phyloP scores from a whole-genome alignment of 2,888 invertebrate species.

The Diarsia brunnea region DNA sequence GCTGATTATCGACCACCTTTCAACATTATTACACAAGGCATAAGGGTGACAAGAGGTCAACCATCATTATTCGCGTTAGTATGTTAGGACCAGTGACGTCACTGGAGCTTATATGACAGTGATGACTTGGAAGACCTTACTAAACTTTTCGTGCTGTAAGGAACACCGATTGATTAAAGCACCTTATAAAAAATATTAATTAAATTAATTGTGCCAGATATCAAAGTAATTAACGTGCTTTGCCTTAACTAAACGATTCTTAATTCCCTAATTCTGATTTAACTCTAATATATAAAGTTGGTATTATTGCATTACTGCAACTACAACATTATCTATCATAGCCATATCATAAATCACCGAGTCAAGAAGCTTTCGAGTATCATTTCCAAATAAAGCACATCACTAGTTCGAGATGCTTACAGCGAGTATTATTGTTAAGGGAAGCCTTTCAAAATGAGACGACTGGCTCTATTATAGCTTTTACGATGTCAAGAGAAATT shows the following conservation, averaged over 20 bases:
- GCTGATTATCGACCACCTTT: not conserved
- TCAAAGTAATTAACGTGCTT: not conserved
- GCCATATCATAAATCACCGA: too few species aligned
- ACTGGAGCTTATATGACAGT: not conserved
- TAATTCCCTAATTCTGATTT: too few species aligned
- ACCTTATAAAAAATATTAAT: not conserved
- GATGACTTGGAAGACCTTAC: not conserved
- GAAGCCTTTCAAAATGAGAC: constrained; percentile 64
- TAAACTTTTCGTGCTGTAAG: not conserved
- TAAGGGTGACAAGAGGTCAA: too few species aligned
- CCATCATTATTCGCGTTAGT: not conserved
- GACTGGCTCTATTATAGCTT: constrained; percentile 64
- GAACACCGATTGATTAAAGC: not conserved
- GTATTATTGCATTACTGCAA: not conserved
- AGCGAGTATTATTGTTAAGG: constrained; percentile 63
- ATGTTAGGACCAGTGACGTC: rapidly evolving
- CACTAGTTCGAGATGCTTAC: constrained; percentile 63
- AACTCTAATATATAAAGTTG: too few species aligned
- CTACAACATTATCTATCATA: too few species aligned
- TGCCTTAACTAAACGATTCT: not conserved
- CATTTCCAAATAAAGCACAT: constrained; percentile 39
- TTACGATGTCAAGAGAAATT: constrained; percentile 69
- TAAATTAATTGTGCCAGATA: not conserved
- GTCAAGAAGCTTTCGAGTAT: constrained; percentile 5
- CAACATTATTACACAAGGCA: not conserved